Conservation (phyloP, 2,888 invertebrate genomes). For the Alcis repandata region DNA sequence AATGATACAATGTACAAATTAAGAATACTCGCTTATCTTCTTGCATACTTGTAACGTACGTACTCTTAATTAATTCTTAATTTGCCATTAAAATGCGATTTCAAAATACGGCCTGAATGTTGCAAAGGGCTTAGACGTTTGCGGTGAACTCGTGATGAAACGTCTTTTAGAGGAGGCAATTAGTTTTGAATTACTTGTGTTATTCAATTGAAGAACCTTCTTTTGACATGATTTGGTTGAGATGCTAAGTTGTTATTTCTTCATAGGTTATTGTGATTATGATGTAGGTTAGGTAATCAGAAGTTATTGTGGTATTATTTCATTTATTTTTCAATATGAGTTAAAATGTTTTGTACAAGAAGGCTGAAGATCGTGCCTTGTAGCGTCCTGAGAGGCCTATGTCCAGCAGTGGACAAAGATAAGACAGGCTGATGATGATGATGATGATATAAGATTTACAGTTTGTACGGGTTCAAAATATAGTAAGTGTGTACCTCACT, state of each 20-base stretch:
- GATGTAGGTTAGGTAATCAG: too few relatives aligned
- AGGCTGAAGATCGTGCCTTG: too few relatives aligned
- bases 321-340: too few relatives aligned
- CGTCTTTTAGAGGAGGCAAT: slow-evolving; percentile 15
- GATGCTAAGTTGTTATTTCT: not conserved
- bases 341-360: too few relatives aligned
- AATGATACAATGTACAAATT: too few relatives aligned
- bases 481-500: too few relatives aligned
- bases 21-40: slow-evolving; percentile 1
- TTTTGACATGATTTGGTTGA: not conserved
- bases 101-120: slow-evolving; percentile 23
- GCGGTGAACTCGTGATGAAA: slow-evolving; percentile 20
- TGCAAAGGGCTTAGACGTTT: slow-evolving; percentile 29
- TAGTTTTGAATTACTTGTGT: slow-evolving; percentile 17
- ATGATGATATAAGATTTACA: too few relatives aligned
- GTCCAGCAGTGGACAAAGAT: too few relatives aligned
- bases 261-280: not conserved
- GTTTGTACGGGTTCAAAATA: too few relatives aligned
- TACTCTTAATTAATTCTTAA: slow-evolving; percentile 25
- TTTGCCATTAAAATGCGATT: slow-evolving; percentile 25
- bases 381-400: too few relatives aligned
- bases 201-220: slow-evolving; percentile 13
- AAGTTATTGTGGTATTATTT: too few relatives aligned
- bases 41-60: not conserved
- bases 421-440: too few relatives aligned